Evolutionary conservation across 2,888 invertebrate species (phyloP).

Genomic region (Serrognathus titanus): DNA sequence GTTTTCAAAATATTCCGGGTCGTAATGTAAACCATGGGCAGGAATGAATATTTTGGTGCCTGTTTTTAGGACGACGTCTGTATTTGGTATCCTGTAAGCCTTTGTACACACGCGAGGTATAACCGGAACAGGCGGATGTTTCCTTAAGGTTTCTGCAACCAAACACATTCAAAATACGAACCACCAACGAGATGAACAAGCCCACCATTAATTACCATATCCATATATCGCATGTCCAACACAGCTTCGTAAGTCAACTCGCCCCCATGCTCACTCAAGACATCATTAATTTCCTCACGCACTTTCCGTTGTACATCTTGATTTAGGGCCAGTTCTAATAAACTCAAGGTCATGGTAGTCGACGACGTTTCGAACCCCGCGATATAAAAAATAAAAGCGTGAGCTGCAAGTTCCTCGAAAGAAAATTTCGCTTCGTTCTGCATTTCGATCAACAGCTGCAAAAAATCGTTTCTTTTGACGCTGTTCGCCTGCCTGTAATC

Average conservation of each 20-base stretch:
- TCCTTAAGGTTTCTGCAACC: constrained; percentile 8
- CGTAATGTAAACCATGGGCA: constrained; percentile 4
- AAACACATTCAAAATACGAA: neutral
- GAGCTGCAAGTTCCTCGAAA: constrained; percentile 31
- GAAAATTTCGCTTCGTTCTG: constrained; percentile 17
- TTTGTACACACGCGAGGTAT: constrained; percentile 6
- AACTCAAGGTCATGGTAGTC: constrained; percentile 4
- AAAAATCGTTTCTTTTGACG: constrained; percentile 36
- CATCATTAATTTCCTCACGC: constrained; percentile 3
- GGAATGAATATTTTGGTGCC: constrained; percentile 2
- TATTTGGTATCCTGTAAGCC: constrained; percentile 5
- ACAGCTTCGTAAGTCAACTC: constrained; percentile 9
- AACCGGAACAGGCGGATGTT: constrained; percentile 7
- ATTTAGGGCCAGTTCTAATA: constrained; percentile 13
- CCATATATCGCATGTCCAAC: constrained; percentile 11
- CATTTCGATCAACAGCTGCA: constrained; percentile 39
- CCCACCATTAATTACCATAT: constrained; percentile 15
- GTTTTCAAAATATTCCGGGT: constrained; percentile 7
- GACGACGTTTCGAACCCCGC: constrained; percentile 10
- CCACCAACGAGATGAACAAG: neutral
- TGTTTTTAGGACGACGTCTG: constrained; percentile 1
- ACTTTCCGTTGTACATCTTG: constrained; percentile 12
- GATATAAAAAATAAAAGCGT: constrained; percentile 45
- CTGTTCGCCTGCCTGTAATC: constrained; percentile 22
- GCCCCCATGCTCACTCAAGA: constrained; percentile 20